Percentiles rank a stretch among this genome's conserved stretches.
phyloP scores from a whole-genome alignment of 2,797 vertebrate genomes.

The Allobates femoralis region DNA sequence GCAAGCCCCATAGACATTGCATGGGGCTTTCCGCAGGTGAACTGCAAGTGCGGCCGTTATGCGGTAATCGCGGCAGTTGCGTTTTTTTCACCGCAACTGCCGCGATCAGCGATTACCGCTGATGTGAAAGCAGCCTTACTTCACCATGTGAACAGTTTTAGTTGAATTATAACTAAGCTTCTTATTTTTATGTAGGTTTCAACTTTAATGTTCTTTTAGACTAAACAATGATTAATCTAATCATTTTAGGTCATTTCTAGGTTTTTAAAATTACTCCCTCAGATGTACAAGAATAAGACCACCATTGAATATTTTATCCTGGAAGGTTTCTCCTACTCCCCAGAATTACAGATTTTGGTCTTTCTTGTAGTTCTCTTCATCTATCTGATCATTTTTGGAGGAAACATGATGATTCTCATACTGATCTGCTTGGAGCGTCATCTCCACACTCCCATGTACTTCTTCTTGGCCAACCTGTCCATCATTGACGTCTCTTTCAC shows the following conservation, averaged over 20 bases:
- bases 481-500: neutral
- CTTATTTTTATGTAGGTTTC: neutral
- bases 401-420: constrained; percentile 6
- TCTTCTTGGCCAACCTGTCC: constrained; percentile 20
- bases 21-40: too few relatives aligned
- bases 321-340: constrained; percentile 3
- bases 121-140: too few relatives aligned
- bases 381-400: neutral
- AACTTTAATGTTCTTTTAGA: neutral
- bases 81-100: too few relatives aligned
- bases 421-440: constrained; percentile 11
- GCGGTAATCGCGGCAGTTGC: too few relatives aligned
- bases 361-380: neutral
- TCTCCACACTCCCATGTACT: constrained; percentile 34
- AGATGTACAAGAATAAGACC: constrained; percentile 17
- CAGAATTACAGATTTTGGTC: neutral
- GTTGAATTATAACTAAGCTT: neutral
- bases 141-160: too few relatives aligned
- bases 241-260: neutral
- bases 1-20: too few relatives aligned
- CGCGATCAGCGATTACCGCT: too few relatives aligned
- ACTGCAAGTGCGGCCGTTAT: too few relatives aligned
- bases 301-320: constrained; percentile 10
- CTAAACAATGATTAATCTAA: neutral
- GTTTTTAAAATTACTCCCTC: too few relatives aligned